Evolutionary conservation across 2,888 invertebrate genomes (phyloP).

Genomic region (Cataglyphis albicans): DNA sequence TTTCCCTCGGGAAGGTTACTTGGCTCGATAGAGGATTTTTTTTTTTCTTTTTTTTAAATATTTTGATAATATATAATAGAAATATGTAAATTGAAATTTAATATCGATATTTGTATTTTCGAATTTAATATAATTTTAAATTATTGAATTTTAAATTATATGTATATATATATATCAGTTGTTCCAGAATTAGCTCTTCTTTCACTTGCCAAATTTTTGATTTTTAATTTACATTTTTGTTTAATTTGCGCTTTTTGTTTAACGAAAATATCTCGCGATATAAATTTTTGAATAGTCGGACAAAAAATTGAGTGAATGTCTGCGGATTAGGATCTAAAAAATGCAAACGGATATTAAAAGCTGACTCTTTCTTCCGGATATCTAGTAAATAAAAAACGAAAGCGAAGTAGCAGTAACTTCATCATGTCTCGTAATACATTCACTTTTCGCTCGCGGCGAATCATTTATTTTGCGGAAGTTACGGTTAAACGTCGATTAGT

Average conservation of each 20-base stretch:
- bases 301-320: background rate
- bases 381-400: slow-evolving; percentile 2
- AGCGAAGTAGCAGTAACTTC: slow-evolving; percentile 21
- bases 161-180: background rate
- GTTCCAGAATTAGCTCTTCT: background rate
- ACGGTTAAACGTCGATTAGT: slow-evolving; percentile 15
- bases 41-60: background rate
- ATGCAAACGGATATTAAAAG: background rate
- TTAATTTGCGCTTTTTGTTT: background rate
- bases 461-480: slow-evolving; percentile 27
- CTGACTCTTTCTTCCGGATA: slow-evolving; percentile 7
- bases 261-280: background rate
- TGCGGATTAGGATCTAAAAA: background rate
- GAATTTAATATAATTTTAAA: background rate
- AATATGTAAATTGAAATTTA: background rate
- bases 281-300: background rate
- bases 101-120: background rate
- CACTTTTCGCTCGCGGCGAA: slow-evolving; percentile 37
- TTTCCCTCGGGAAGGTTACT: background rate
- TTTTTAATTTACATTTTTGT: background rate
- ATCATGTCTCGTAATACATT: slow-evolving; percentile 34
- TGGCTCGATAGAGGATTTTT: background rate
- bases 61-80: background rate
- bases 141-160: background rate
- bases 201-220: background rate